Conservation (phyloP, 1,140 invertebrate species). For the Brachionus rubens region DNA sequence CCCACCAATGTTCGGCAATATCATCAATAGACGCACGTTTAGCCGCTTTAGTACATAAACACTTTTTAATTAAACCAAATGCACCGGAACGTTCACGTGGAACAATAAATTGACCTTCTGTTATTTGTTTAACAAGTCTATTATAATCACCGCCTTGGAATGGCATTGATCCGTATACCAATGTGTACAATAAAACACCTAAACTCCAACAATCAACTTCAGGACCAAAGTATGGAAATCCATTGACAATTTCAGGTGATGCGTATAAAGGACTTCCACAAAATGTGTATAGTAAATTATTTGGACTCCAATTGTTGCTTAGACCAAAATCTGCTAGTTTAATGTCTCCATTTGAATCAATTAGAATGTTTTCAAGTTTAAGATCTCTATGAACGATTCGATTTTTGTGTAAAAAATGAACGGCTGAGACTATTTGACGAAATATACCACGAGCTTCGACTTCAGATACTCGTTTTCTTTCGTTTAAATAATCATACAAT, state of each 20-base stretch:
- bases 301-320: constrained; percentile 88
- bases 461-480: constrained; percentile 81
- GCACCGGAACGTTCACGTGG: constrained; percentile 88
- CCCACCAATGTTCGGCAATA: constrained; percentile 86
- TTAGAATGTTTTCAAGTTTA: constrained; percentile 95
- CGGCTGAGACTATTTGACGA: constrained; percentile 91
- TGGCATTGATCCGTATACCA: constrained; percentile 98
- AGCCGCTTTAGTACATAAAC: constrained; percentile 84
- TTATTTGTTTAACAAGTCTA: constrained; percentile 90
- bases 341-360: constrained; percentile 90
- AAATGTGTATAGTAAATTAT: constrained; percentile 77
- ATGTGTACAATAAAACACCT: constrained; percentile 90
- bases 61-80: constrained; percentile 84
- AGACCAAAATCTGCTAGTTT: constrained; percentile 99
- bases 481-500: constrained; percentile 94
- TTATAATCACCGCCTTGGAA: constrained; percentile 98
- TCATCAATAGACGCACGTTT: constrained; percentile 85
- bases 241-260: constrained; percentile 97
- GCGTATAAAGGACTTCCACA: constrained; percentile 97
- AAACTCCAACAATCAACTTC: constrained; percentile 91
- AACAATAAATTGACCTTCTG: constrained; percentile 92
- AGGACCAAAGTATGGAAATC: constrained; percentile 92
- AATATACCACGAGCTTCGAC: constrained; percentile 91
- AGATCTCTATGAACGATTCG: constrained; percentile 80
- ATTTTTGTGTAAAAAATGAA: constrained; percentile 98